These are phyloP conservation scores for Rapana venosa DNA, from an alignment of 2,888 invertebrate genomes.

Conservation along the genomic window DNA sequence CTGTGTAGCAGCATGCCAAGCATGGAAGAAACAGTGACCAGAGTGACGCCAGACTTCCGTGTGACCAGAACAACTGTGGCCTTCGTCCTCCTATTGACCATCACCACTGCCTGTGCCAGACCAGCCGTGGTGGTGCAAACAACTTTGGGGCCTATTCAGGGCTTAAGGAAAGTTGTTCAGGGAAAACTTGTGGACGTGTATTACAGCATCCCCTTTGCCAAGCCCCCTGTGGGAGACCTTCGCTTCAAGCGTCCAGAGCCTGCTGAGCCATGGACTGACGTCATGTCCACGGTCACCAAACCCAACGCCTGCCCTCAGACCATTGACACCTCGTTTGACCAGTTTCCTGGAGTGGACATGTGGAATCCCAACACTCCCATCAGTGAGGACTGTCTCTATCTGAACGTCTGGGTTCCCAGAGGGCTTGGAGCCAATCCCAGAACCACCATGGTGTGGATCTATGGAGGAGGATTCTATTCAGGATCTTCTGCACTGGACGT, in stretches of 20 bases:
- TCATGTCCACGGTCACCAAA: conserved; percentile 90
- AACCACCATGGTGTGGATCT: conserved; percentile 93
- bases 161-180: conserved; percentile 36
- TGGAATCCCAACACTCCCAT: conserved; percentile 97
- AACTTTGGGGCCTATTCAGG: conserved; percentile 48
- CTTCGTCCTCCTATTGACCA: too few relatives aligned
- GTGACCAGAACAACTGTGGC: neutral
- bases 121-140: conserved; percentile 34
- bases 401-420: conserved; percentile 94
- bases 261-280: conserved; percentile 73
- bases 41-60: too few relatives aligned
- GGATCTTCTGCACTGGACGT: conserved; percentile 88
- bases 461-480: conserved; percentile 95
- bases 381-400: conserved; percentile 95
- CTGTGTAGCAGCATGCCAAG: too few relatives aligned
- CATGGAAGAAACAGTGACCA: too few relatives aligned
- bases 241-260: conserved; percentile 81
- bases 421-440: conserved; percentile 23
- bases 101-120: neutral
- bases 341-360: conserved; percentile 95
- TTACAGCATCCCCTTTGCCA: conserved; percentile 93
- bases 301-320: conserved; percentile 92
- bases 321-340: conserved; percentile 92
- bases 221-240: conserved; percentile 88
- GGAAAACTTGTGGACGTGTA: conserved; percentile 85